Percentiles rank a stretch among this genome's conserved stretches.
phyloP scores from a whole-genome alignment of 2,797 vertebrate genomes.

The Siniperca obscura region DNA sequence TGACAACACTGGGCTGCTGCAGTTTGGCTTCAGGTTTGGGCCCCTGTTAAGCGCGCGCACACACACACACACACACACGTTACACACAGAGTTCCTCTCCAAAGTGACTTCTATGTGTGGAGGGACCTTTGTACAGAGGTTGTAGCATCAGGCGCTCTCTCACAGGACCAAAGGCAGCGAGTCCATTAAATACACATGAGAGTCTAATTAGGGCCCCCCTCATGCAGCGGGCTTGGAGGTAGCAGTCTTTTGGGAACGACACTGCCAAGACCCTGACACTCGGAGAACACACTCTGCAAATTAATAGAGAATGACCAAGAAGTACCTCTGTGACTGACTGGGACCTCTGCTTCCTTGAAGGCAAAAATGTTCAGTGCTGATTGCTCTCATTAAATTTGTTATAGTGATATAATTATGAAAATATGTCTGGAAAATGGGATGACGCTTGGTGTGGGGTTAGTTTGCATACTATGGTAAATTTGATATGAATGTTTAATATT shows the following conservation, averaged over 20 bases:
- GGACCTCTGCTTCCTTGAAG: slow-evolving; percentile 76
- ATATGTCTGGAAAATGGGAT: slow-evolving; percentile 59
- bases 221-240: slow-evolving; percentile 63
- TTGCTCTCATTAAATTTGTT: slow-evolving; percentile 78
- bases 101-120: slow-evolving; percentile 37
- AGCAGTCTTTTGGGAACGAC: slow-evolving; percentile 72
- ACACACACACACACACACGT: slow-evolving; percentile 16
- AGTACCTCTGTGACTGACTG: slow-evolving; percentile 71
- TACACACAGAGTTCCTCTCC: slow-evolving; percentile 31
- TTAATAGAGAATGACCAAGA: slow-evolving; percentile 78
- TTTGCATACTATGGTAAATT: slow-evolving; percentile 66
- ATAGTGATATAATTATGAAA: slow-evolving; percentile 74
- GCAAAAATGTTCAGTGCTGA: slow-evolving; percentile 73
- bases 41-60: slow-evolving; percentile 3
- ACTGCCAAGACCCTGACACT: slow-evolving; percentile 72
- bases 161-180: slow-evolving; percentile 69
- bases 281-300: slow-evolving; percentile 72
- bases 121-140: slow-evolving; percentile 57
- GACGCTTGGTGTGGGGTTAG: slow-evolving; percentile 72
- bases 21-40: slow-evolving; percentile 42
- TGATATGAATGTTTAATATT: slow-evolving; percentile 75
- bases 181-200: slow-evolving; percentile 85
- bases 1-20: slow-evolving; percentile 6
- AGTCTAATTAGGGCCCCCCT: slow-evolving; percentile 81
- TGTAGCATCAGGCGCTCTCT: slow-evolving; percentile 55